These are phyloP conservation scores for Drymonia ruficornis DNA, from an alignment of 2,888 invertebrate genomes.

Conservation along the genomic window DNA sequence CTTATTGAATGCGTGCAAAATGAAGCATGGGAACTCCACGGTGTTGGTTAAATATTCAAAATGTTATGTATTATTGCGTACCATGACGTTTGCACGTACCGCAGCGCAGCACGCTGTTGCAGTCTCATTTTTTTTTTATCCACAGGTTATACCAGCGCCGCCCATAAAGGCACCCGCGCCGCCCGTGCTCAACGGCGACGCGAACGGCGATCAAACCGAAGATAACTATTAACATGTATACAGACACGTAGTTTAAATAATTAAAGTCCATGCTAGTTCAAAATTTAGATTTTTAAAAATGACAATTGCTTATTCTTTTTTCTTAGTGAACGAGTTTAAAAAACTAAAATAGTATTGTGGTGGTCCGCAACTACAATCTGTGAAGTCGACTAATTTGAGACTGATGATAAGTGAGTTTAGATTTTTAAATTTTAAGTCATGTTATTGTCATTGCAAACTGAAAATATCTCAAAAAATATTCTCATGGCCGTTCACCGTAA, in stretches of 20 bases:
- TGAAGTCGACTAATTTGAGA: slow-evolving; percentile 64
- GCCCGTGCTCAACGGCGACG: slow-evolving; percentile 68
- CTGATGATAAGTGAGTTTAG: slow-evolving; percentile 72
- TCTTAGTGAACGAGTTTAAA: slow-evolving; percentile 31
- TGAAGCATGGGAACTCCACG: neutral
- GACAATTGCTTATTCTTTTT: slow-evolving; percentile 43
- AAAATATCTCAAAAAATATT: slow-evolving; percentile 33
- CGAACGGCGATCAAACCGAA: slow-evolving; percentile 62
- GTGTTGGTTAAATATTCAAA: neutral
- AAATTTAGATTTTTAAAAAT: slow-evolving; percentile 22
- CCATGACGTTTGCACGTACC: neutral
- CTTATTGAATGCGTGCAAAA: neutral
- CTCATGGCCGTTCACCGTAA: slow-evolving; percentile 35
- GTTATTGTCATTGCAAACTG: slow-evolving; percentile 39
- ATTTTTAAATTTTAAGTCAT: slow-evolving; percentile 56
- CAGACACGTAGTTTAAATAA: slow-evolving; percentile 26
- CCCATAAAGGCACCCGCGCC: slow-evolving; percentile 65
- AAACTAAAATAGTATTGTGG: slow-evolving; percentile 26
- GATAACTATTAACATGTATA: slow-evolving; percentile 48
- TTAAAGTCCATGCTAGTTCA: slow-evolving; percentile 38
- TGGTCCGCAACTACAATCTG: slow-evolving; percentile 34
- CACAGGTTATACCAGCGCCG: slow-evolving; percentile 79
- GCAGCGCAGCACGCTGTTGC: neutral
- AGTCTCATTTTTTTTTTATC: slow-evolving; percentile 8
- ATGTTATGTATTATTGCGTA: neutral